Conservation (phyloP, 2,888 invertebrate species). For the Leptinotarsa haldemani region DNA sequence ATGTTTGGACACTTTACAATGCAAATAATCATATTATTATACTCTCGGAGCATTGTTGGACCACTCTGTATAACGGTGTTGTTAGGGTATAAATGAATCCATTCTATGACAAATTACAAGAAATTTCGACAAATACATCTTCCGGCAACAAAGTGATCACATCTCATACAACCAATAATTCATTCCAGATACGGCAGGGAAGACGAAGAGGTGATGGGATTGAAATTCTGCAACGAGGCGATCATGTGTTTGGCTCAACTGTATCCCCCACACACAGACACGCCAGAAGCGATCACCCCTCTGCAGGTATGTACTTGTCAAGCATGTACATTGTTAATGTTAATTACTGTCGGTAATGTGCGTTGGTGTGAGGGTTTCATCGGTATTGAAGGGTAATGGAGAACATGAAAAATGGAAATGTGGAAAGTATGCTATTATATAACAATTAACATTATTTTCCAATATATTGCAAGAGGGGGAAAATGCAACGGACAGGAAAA, state of each 20-base stretch:
- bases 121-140: background rate
- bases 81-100: no score
- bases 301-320: conserved; percentile 74
- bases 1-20: no score
- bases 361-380: background rate
- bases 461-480: background rate
- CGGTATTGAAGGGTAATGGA: background rate
- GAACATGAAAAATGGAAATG: background rate
- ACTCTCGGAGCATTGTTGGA: no score
- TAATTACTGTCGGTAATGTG: background rate
- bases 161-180: background rate
- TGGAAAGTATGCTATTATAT: no score
- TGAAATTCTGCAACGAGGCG: conserved; percentile 98
- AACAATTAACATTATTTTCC: no score
- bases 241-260: conserved; percentile 91
- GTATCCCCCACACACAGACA: conserved; percentile 76
- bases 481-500: no score
- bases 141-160: conserved; percentile 1
- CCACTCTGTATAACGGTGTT: no score
- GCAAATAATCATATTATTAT: no score
- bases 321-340: background rate
- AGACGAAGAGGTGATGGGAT: conserved; percentile 97
- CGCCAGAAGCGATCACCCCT: conserved; percentile 74
- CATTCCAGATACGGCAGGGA: conserved; percentile 88
- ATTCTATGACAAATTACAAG: no score